phyloP scores from a whole-genome alignment of 2,113 vertebrate species.

The Poeciliopsis occidentalis region DNA sequence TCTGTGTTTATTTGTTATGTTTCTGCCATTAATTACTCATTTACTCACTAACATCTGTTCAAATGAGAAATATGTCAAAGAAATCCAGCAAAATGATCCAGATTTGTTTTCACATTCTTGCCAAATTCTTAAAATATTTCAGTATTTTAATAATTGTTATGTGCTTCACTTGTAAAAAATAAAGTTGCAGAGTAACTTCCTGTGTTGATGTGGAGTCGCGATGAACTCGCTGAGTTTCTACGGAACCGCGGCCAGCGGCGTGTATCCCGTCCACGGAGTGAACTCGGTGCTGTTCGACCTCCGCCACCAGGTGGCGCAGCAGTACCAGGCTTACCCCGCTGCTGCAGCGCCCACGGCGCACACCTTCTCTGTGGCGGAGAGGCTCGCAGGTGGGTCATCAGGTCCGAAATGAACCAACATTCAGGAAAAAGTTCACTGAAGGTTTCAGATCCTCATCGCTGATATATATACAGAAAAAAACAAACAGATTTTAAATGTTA shows the following conservation, averaged over 20 bases:
- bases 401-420: not conserved
- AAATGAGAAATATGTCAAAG: too few species aligned
- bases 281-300: conserved; percentile 72
- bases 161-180: not conserved
- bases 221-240: conserved; percentile 79
- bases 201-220: not conserved
- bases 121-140: not conserved
- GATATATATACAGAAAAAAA: not conserved
- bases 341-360: conserved; percentile 55
- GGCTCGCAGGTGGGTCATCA: conserved; percentile 76
- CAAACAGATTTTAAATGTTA: too few species aligned
- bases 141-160: not conserved
- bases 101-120: too few species aligned
- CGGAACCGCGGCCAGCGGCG: conserved; percentile 38
- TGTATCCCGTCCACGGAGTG: conserved; percentile 55
- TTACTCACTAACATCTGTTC: not conserved
- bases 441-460: not conserved
- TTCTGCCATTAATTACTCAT: not conserved
- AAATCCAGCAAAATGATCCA: too few species aligned
- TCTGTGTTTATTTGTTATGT: too few species aligned
- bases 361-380: conserved; percentile 78
- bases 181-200: not conserved
- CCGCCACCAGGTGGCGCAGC: conserved; percentile 79
- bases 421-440: too few species aligned
- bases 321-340: conserved; percentile 60